Conservation (phyloP, 2,888 invertebrate species). For the Suillia variegata region DNA sequence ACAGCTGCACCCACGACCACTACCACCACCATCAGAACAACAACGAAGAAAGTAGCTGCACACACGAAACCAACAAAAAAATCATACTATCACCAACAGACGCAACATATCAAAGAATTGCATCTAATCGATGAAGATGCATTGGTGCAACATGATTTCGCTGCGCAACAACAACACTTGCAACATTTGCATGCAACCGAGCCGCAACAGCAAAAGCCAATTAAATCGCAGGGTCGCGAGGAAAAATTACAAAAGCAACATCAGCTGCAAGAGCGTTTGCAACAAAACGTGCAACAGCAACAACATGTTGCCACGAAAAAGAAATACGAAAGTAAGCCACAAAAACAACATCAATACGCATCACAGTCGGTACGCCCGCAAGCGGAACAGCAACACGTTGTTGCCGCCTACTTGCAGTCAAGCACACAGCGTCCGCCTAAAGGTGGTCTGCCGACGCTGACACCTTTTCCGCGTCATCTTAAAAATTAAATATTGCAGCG, state of each 20-base stretch:
- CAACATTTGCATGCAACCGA: constrained; percentile 10
- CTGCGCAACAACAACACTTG: constrained; percentile 16
- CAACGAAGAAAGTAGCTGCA: constrained; percentile 6
- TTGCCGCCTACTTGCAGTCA: constrained; percentile 37
- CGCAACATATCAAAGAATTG: constrained; percentile 28
- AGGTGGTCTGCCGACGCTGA: constrained; percentile 46
- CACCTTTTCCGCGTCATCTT: constrained; percentile 43
- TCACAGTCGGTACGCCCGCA: background rate
- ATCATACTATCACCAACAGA: constrained; percentile 34
- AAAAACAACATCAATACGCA: constrained; percentile 10
- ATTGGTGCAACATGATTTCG: constrained; percentile 1
- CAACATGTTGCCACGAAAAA: background rate
- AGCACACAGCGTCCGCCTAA: constrained; percentile 42
- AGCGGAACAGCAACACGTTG: constrained; percentile 2
- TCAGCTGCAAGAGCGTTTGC: background rate
- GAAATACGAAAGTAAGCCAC: background rate
- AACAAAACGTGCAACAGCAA: constrained; percentile 9
- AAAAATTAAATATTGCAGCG: constrained; percentile 18
- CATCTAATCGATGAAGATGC: constrained; percentile 26
- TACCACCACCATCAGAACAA: constrained; percentile 16
- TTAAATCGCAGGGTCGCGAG: background rate
- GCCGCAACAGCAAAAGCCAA: background rate
- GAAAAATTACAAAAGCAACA: background rate
- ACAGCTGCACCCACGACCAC: constrained; percentile 1
- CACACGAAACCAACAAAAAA: constrained; percentile 40